These are phyloP conservation scores for Anaspis maculata DNA, from an alignment of 2,888 invertebrate species.

Conservation along the genomic window DNA sequence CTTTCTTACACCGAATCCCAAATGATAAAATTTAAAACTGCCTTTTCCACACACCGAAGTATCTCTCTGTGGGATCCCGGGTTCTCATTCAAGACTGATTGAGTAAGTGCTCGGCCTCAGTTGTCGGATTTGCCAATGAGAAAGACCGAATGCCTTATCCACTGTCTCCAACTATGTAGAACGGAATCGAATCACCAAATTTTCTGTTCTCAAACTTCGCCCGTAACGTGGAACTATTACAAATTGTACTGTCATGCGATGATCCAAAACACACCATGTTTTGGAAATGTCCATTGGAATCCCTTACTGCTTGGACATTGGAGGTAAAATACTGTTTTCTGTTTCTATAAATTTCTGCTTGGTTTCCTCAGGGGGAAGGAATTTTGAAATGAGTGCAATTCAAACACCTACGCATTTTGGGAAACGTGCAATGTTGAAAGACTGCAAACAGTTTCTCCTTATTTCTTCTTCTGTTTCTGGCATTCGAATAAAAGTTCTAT, in stretches of 20 bases:
- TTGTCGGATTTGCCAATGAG: not conserved
- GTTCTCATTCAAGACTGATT: not conserved
- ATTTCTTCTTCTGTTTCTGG: not conserved
- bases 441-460: not conserved
- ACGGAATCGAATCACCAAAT: not conserved
- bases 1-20: not conserved
- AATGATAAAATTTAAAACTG: not conserved
- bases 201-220: not conserved
- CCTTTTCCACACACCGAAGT: not conserved
- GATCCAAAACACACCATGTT: not conserved
- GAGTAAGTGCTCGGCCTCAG: not conserved
- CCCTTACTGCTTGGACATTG: not conserved
- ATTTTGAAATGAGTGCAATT: constrained; percentile 1
- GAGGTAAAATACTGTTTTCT: not conserved
- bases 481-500: constrained; percentile 1
- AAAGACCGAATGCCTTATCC: not conserved
- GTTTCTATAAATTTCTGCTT: not conserved
- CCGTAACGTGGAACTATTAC: not conserved
- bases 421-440: not conserved
- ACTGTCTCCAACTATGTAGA: not conserved
- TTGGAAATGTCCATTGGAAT: not conserved
- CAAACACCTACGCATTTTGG: not conserved
- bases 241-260: not conserved
- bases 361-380: not conserved
- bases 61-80: not conserved